Percentiles rank a stretch among this genome's conserved stretches.
Evolutionary conservation across 2,888 invertebrate species (phyloP).

Genomic region (Sisyra terminalis): DNA sequence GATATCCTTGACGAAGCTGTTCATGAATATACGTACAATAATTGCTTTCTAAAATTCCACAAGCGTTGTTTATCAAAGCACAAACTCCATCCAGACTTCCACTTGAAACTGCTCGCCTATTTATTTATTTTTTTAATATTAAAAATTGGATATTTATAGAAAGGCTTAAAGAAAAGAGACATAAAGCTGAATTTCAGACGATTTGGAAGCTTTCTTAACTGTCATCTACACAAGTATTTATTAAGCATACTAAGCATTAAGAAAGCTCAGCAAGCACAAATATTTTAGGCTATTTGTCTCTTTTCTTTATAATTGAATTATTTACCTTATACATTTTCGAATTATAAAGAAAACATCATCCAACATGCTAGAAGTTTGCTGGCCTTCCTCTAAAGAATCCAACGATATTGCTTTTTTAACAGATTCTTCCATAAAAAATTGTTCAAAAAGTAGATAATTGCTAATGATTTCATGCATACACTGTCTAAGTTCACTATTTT

Average conservation of each 20-base stretch:
- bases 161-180: too few species aligned
- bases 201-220: too few species aligned
- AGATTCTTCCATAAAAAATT: constrained; percentile 90
- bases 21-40: constrained; percentile 57
- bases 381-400: constrained; percentile 56
- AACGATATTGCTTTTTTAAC: constrained; percentile 77
- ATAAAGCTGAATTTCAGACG: too few species aligned
- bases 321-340: constrained; percentile 76
- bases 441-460: constrained; percentile 80
- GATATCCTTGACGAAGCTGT: constrained; percentile 62
- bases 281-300: too few species aligned
- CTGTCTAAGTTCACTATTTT: constrained; percentile 53
- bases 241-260: too few species aligned
- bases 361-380: constrained; percentile 77
- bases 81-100: constrained; percentile 92
- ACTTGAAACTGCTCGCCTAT: constrained; percentile 73
- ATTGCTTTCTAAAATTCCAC: constrained; percentile 71
- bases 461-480: constrained; percentile 72
- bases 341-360: constrained; percentile 97
- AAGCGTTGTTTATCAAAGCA: constrained; percentile 88
- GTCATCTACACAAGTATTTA: too few species aligned
- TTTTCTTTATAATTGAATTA: background rate
- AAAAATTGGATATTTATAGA: too few species aligned
- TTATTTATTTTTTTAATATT: background rate
- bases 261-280: too few species aligned